phyloP scores from a whole-genome alignment of 2,113 vertebrate species.

The Bothrops jararaca region DNA sequence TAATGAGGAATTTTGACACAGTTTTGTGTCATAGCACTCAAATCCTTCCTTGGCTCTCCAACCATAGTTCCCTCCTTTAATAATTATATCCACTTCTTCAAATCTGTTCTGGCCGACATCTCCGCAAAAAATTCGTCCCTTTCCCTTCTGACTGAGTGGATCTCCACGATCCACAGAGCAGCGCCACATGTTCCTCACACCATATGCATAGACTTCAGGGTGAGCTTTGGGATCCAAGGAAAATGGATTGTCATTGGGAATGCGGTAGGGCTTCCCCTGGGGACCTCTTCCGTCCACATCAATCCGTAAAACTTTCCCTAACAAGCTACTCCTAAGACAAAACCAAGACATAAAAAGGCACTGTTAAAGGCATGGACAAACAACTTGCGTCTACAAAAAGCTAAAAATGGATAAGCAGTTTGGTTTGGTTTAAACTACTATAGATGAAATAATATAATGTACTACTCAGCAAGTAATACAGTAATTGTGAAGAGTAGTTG shows the following conservation, averaged over 20 bases:
- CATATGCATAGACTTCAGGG: constrained; percentile 78
- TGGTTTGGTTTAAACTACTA: not conserved
- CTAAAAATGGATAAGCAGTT: not conserved
- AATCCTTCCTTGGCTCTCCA: constrained; percentile 89
- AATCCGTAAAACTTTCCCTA: constrained; percentile 83
- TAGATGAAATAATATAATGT: not conserved
- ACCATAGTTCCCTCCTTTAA: constrained; percentile 82
- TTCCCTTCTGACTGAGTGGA: constrained; percentile 63
- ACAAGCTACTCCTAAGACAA: constrained; percentile 72
- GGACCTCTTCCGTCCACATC: constrained; percentile 69
- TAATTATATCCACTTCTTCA: constrained; percentile 81
- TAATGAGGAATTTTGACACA: constrained; percentile 79
- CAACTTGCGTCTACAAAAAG: not conserved
- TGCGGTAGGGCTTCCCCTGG: constrained; percentile 63
- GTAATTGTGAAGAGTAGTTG: not conserved
- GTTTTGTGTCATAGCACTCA: constrained; percentile 77
- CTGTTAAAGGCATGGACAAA: not conserved
- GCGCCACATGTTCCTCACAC: constrained; percentile 84
- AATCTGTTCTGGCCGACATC: constrained; percentile 84
- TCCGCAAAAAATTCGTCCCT: constrained; percentile 83
- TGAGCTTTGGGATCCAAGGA: constrained; percentile 61
- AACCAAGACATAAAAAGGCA: not conserved
- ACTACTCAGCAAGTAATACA: not conserved
- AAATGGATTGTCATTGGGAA: constrained; percentile 81
- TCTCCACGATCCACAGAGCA: constrained; percentile 81